Base-by-base conservation (phyloP, 2,888 invertebrate species). In the Chymomyza caudatula region DNA sequence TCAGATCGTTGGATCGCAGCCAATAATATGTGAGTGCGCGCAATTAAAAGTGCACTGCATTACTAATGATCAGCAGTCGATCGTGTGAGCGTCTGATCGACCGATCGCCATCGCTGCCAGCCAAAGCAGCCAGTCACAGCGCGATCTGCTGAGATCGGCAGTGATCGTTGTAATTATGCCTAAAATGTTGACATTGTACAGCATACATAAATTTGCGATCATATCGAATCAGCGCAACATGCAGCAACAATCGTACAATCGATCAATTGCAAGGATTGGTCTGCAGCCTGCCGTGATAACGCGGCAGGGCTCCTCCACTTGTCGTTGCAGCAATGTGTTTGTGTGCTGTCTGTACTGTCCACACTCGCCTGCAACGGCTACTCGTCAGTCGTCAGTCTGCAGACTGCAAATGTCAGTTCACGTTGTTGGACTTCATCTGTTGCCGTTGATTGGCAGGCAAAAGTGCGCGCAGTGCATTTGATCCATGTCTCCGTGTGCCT, bases 311-410 rank as follows among this genome's bases (percentile, higher is more conserved):
- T 60, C 20, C 51, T 25, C 59, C 67, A 8, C 56, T 19, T 52
- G 23, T 52, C 54, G 17, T 25, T 22, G 37, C 37, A n/a, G 42
- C 72, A 66, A 74, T 78, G 74, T 83, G 80, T 64, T 77, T 76
- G 78, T 70, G 76, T 69, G 74, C 83, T 87, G 88, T 87, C 88
- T 85, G 86, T 87, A 77, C 71, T 87, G 88, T 87, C 88, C 86
- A 86, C 88, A 88, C 88, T 79, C 75, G 70, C 17, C 55, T 53
- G 25, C 49, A 43, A 42, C 70, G 63, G 64, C 69, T 2, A 44
- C 44, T 17, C 44, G 17, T 17, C n/a, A 44, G 19, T n/a, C n/a
- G 53, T 42, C 52, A 19, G 11, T 20, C 53, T n/a, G 17, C 23
- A 15, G 29, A 37, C 23, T 8, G 4, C 44, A 56, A 37, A 53